Base-by-base conservation (phyloP, 2,888 invertebrate genomes). In the Polydrusus pterygomalis region DNA sequence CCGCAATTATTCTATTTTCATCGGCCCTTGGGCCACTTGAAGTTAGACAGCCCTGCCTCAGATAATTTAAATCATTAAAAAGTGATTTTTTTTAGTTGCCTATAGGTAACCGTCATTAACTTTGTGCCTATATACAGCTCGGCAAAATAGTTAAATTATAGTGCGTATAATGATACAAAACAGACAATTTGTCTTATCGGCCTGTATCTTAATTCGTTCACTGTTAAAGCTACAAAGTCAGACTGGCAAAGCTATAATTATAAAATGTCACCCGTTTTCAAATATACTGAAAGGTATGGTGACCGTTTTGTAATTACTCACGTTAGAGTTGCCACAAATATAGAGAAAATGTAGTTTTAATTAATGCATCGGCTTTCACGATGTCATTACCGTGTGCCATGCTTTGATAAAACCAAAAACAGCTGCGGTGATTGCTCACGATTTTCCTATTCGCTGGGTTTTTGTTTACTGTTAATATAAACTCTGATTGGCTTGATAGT, bases 141-240 rank as follows among this genome's bases (percentile, higher is more conserved):
- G 68, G 60, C 68, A 62, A 74, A 74, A 58, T 69, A 51, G 74
- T 58, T 47, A 67, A 68, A 74, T 74, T 74, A 74, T 64, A 60
- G 69, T 17, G 43, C 60, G 20, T 20, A 30, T 70, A 75, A 75
- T 70, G 60, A 70, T 54, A 75, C 71, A 75, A 75, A 68, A 75
- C 79, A 80, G 81, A 82, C 81, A 80, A 82, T 84, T 83, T 80
- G 81, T 70, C 80, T 84, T 84, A 84, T 84, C 84, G 75, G 77
- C 70, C 77, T 81, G 81, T 81, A 83, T 84, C 83, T 83, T 81
- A 82, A 83, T 83, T 82, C 76, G 80, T 81, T 80, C 79, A 81
- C 80, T 75, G 78, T 81, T 79, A 80, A 79, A 79, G 80, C 79
- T 78, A 78, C 79, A 79, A 78, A 81, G 79, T 78, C 75, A 79